phyloP scores from a whole-genome alignment of 2,888 invertebrate genomes.

The Tortricodes alternella region DNA sequence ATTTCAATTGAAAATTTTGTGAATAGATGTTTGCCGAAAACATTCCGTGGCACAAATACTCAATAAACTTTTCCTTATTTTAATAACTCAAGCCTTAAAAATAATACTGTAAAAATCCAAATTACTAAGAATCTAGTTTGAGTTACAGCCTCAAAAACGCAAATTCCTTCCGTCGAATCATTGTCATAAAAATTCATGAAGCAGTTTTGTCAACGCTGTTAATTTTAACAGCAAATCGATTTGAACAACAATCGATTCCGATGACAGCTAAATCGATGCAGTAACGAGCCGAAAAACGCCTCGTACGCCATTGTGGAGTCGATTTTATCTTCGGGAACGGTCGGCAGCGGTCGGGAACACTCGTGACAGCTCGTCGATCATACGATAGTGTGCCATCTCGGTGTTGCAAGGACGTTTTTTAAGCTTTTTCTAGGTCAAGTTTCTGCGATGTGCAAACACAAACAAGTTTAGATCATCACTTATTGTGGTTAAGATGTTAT shows the following conservation, averaged over 20 bases:
- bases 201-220: not conserved
- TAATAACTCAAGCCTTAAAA: no score
- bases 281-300: constrained; percentile 48
- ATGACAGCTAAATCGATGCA: constrained; percentile 54
- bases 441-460: not conserved
- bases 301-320: constrained; percentile 44
- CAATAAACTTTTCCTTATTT: no score
- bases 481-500: no score
- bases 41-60: no score
- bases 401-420: constrained; percentile 50
- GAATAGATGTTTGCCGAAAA: no score
- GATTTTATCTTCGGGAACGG: constrained; percentile 30
- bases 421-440: constrained; percentile 5
- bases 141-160: not conserved
- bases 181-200: not conserved
- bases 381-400: constrained; percentile 49
- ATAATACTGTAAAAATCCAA: no score
- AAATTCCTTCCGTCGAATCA: not conserved
- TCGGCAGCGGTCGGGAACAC: constrained; percentile 36
- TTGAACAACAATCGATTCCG: constrained; percentile 37
- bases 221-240: not conserved
- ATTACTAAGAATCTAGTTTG: no score
- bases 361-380: constrained; percentile 60
- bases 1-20: no score
- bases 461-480: not conserved